Evolutionary conservation across 1,140 invertebrate genomes (phyloP).

Genomic region (Phenacoccus solenopsis): DNA sequence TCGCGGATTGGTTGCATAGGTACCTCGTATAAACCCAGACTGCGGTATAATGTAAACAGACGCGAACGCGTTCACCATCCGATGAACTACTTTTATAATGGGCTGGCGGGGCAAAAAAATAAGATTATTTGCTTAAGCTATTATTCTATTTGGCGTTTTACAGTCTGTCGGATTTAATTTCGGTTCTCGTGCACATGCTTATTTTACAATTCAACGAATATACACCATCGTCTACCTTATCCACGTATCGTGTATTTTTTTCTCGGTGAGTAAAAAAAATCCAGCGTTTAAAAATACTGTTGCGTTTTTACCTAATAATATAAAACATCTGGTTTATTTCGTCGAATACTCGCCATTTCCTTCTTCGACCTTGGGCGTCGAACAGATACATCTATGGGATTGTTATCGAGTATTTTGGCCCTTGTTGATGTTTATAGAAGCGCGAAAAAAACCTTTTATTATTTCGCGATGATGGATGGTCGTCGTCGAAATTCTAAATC

Average conservation of each 20-base stretch:
- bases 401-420: no score
- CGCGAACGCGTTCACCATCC: neutral
- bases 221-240: no score
- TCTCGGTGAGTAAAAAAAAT: neutral
- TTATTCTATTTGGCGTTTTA: constrained; percentile 3
- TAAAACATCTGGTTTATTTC: neutral
- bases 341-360: neutral
- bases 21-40: neutral
- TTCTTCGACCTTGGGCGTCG: neutral
- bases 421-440: no score
- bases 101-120: neutral
- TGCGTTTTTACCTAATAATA: neutral
- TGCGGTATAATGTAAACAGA: neutral
- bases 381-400: neutral
- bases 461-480: no score
- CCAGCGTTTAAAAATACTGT: neutral
- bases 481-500: no score
- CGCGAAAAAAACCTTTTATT: no score
- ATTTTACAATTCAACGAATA: neutral
- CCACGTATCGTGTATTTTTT: neutral
- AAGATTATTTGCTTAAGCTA: neutral
- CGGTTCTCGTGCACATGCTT: neutral
- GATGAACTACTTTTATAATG: neutral
- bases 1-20: neutral
- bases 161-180: constrained; percentile 1